Evolutionary conservation across 2,797 vertebrate genomes (phyloP).

Genomic region (Salmo trutta): DNA sequence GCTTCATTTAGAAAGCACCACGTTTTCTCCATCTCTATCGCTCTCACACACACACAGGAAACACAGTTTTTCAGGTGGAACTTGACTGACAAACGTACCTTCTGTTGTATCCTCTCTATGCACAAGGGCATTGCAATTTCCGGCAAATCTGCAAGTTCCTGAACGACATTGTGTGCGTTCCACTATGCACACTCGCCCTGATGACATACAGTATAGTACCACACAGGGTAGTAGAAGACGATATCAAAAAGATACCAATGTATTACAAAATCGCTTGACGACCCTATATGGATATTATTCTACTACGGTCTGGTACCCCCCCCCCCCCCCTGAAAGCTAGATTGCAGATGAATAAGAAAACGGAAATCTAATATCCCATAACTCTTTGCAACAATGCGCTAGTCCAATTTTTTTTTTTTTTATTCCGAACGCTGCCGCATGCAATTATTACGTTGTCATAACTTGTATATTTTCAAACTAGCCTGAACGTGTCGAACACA

Average conservation of each 20-base stretch:
- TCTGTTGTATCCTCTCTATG: not conserved
- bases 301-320: not conserved
- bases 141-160: conserved; percentile 26
- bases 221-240: not conserved
- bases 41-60: conserved; percentile 32
- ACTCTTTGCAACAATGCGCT: too few relatives aligned
- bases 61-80: conserved; percentile 28
- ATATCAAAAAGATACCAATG: not conserved
- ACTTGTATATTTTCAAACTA: too few relatives aligned
- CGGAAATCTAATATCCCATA: too few relatives aligned
- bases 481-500: too few relatives aligned
- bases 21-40: not conserved
- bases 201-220: not conserved
- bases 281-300: not conserved
- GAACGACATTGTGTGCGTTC: not conserved
- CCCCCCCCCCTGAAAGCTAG: too few relatives aligned
- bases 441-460: too few relatives aligned
- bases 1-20: conserved; percentile 3
- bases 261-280: not conserved
- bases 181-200: not conserved
- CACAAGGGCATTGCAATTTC: conserved; percentile 13
- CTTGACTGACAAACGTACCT: not conserved
- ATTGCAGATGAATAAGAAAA: too few relatives aligned
- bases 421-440: too few relatives aligned
- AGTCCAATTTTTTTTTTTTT: too few relatives aligned